Evolutionary conservation across 2,888 invertebrate species (phyloP).

Genomic region (Drosophila ochracea): DNA sequence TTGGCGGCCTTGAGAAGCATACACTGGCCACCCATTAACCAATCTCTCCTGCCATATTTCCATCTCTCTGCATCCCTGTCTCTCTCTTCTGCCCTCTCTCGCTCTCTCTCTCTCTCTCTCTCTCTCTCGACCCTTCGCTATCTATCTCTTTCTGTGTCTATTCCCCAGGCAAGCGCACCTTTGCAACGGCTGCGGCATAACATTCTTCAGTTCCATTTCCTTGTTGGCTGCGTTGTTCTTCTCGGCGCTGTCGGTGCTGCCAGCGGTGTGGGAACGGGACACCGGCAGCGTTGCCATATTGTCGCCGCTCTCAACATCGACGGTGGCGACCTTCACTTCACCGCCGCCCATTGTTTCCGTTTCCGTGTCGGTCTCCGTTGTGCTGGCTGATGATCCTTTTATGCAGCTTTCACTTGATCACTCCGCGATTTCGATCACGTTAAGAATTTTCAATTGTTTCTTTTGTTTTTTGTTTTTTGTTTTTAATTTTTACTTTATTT

Average conservation of each 20-base stretch:
- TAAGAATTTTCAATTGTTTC: constrained; percentile 8
- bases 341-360: constrained; percentile 87
- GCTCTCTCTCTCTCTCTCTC: background rate
- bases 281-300: constrained; percentile 96
- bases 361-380: constrained; percentile 77
- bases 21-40: constrained; percentile 22
- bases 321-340: constrained; percentile 95
- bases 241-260: constrained; percentile 91
- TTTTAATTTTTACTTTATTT: background rate
- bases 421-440: constrained; percentile 26
- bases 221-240: constrained; percentile 93
- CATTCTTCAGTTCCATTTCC: constrained; percentile 94
- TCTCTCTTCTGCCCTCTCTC: background rate
- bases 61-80: background rate
- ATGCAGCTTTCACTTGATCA: constrained; percentile 5
- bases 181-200: constrained; percentile 93
- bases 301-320: constrained; percentile 94
- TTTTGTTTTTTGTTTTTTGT: constrained; percentile 10
- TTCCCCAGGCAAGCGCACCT: constrained; percentile 87
- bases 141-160: background rate
- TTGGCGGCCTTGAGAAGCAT: constrained; percentile 58
- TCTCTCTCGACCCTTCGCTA: background rate
- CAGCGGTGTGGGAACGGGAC: constrained; percentile 89
- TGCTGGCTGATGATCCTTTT: constrained; percentile 49
- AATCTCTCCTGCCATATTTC: background rate